Evolutionary conservation across 2,797 vertebrate species (phyloP).

Genomic region (Falco columbarius): DNA sequence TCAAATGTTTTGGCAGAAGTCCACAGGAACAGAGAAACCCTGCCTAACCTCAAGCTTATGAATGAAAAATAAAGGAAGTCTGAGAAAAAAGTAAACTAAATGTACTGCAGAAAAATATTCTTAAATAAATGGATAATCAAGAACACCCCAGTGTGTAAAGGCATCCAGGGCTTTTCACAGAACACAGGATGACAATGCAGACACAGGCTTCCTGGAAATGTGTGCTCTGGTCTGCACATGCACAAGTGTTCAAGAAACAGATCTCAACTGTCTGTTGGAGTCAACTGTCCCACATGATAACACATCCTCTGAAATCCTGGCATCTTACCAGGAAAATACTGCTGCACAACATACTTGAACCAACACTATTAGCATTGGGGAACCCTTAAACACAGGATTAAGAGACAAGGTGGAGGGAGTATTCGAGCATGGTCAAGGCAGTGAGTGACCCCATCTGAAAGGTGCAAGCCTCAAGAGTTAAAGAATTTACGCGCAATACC

Average conservation of each 20-base stretch:
- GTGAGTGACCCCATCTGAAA: accelerated
- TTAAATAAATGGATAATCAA: not conserved
- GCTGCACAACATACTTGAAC: not conserved
- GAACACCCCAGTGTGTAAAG: accelerated
- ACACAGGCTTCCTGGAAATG: accelerated
- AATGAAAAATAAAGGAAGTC: constrained; percentile 9
- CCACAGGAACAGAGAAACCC: not conserved
- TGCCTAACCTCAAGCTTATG: not conserved
- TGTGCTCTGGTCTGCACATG: not conserved
- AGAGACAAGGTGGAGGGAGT: not conserved
- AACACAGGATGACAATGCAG: accelerated
- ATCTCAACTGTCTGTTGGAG: not conserved
- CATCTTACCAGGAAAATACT: not conserved
- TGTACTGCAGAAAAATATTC: not conserved
- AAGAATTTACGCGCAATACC: not conserved
- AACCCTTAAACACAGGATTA: not conserved
- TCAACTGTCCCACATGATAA: not conserved
- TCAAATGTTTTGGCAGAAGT: not conserved
- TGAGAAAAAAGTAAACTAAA: not conserved
- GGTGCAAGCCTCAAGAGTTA: not conserved
- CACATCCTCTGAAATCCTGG: not conserved
- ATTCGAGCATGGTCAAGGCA: not conserved
- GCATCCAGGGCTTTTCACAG: not conserved
- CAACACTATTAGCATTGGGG: not conserved
- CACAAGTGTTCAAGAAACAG: not conserved